A percentile compares a stretch with the other conserved stretches of the same genome.
These are phyloP conservation scores for Zootoca vivipara DNA, from an alignment of 2,113 vertebrate genomes.

Conservation along the genomic window DNA sequence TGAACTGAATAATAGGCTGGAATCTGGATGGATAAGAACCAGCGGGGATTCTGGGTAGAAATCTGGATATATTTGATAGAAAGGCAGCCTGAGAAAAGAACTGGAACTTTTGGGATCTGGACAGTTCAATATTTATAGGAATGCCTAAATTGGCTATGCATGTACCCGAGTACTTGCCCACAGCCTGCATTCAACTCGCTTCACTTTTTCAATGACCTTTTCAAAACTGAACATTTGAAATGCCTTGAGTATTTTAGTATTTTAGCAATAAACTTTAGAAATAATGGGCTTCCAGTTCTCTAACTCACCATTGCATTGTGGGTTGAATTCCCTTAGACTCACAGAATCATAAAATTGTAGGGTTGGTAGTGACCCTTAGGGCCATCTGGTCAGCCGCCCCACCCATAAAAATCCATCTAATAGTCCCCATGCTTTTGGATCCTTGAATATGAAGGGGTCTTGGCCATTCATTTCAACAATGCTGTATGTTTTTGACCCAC, in stretches of 20 bases:
- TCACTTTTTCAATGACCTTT: not conserved
- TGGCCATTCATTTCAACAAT: no score
- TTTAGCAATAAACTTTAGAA: no score
- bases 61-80: constrained; percentile 2
- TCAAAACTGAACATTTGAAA: not conserved
- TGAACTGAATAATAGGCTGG: constrained; percentile 8
- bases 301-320: not conserved
- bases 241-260: not conserved
- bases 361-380: no score
- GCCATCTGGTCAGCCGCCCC: no score
- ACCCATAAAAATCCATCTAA: no score
- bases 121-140: not conserved
- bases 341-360: no score
- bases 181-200: not conserved
- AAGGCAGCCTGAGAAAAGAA: not conserved
- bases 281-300: not conserved
- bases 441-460: no score
- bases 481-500: no score
- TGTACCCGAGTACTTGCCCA: not conserved
- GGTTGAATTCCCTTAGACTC: not conserved
- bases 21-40: constrained; percentile 16
- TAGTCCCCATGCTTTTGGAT: no score
- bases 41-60: not conserved
- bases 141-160: not conserved
- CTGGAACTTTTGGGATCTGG: not conserved